Evolutionary conservation across 2,113 vertebrate species (phyloP).

Genomic region (Gallinago undulata): DNA sequence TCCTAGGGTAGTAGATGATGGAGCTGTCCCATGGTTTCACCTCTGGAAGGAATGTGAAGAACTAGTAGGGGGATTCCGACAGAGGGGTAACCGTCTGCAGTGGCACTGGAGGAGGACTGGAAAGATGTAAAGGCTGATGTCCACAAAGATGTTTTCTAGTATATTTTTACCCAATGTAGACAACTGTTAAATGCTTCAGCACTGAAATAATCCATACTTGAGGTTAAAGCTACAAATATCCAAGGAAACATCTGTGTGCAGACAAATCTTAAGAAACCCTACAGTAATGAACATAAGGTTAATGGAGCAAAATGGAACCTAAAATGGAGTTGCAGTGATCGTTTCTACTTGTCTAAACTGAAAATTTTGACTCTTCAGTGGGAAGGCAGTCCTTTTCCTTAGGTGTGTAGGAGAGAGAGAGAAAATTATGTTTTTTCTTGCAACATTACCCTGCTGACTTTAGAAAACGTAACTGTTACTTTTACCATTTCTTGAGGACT

Average conservation of each 20-base stretch:
- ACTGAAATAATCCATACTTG: fast-evolving
- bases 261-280: neutral
- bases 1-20: neutral
- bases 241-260: neutral
- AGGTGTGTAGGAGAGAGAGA: neutral
- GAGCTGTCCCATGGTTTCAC: neutral
- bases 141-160: neutral
- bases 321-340: neutral
- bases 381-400: neutral
- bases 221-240: neutral
- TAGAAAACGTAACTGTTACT: neutral
- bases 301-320: neutral
- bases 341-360: neutral
- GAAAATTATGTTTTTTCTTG: neutral
- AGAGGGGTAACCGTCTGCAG: fast-evolving
- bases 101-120: neutral
- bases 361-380: neutral
- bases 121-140: neutral
- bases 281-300: neutral
- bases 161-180: neutral
- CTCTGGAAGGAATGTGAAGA: neutral
- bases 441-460: neutral
- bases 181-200: neutral
- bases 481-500: neutral
- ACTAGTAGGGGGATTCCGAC: fast-evolving